Evolutionary conservation across 2,797 vertebrate genomes (phyloP), one percentile per base, ranked within the genome.

Genomic region (Nannoperca australis): DNA sequence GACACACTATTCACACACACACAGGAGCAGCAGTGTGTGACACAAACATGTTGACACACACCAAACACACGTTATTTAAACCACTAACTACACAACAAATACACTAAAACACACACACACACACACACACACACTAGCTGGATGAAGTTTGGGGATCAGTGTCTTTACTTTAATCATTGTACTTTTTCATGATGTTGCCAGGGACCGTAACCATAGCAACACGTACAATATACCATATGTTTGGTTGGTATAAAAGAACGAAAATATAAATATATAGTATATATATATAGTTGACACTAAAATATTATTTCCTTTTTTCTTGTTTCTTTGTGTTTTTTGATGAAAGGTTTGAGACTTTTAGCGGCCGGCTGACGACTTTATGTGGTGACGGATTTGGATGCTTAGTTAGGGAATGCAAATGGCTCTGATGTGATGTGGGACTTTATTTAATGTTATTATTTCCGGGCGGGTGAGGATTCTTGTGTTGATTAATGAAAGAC

Each of bases 401-500:
- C 78, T 93, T 90, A 76, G 22, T 81, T 91, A 81, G 76, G 85
- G 84, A 87, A 90, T 87, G 88, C 79, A 75, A 81, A 82, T 73
- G 79, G 74, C 70, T 67, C 83, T 91, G 89, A 85, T 84, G 88
- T 91, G 83, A 82, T 61, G 85, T 93, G 83, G 82, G 61, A 15
- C 72, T 79, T 49, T 61, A 66, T 44, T 73, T 27, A 13, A 30
- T 64, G 10, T 45, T 22, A 14, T 44, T 61, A 56, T 20, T 22
- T 78, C 82, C 56, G 22, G 76, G 79, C 6, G 49, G 68, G 54
- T 44, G 63, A 84, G 67, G 83, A 81, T 88, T 86, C 79, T 85
- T 78, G 89, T 92, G 87, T 88, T 95, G 90, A 95, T 96, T n/a
- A 91, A 94, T 96, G 95, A 93, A 93, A 94, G 94, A 95, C 91